Evolutionary conservation across 2,113 vertebrate species (phyloP).

Genomic region (Emydura subglobosa): DNA sequence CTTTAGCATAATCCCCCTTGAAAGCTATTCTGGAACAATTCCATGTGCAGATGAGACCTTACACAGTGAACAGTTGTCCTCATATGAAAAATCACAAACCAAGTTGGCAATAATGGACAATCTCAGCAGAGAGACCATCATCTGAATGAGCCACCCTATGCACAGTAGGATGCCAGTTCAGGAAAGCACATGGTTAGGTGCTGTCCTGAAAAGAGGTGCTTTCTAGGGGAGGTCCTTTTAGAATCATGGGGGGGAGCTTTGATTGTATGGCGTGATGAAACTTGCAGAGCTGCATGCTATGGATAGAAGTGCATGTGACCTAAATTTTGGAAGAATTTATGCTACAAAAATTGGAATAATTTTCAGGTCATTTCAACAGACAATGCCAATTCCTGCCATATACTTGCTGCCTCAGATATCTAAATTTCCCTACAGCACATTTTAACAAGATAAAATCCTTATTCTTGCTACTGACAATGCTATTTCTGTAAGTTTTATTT

Average conservation of each 20-base stretch:
- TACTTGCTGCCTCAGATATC: neutral
- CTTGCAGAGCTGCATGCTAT: neutral
- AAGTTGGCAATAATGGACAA: neutral
- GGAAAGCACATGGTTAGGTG: neutral
- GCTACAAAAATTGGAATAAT: neutral
- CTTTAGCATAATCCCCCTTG: neutral
- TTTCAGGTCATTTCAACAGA: neutral
- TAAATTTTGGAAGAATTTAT: neutral
- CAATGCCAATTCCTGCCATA: neutral
- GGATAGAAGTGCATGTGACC: neutral
- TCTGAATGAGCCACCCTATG: neutral
- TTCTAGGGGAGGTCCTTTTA: neutral
- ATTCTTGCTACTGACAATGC: neutral
- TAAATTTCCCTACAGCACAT: neutral
- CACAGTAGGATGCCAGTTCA: neutral
- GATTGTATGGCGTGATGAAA: neutral
- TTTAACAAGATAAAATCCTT: neutral
- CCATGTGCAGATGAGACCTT: neutral
- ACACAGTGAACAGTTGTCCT: neutral
- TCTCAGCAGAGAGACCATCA: neutral
- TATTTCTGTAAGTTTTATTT: neutral
- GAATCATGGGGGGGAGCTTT: neutral
- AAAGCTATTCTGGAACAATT: neutral
- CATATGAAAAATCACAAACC: neutral
- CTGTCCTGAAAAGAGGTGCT: neutral